These are phyloP conservation scores for Orchesella cincta DNA, from an alignment of 1,140 invertebrate species.

Conservation along the genomic window DNA sequence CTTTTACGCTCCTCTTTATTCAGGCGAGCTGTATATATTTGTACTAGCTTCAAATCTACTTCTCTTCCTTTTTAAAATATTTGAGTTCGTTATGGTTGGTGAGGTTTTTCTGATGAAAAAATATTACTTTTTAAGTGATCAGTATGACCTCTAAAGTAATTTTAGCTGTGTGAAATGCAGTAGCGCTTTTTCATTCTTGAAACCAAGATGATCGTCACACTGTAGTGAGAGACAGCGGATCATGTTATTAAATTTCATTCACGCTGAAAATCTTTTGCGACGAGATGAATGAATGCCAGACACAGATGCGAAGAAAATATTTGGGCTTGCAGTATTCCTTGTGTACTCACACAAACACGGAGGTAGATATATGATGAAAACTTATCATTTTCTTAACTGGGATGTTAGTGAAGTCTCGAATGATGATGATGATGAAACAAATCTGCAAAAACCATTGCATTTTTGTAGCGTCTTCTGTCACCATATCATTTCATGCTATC, in stretches of 20 bases:
- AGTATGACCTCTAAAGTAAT: not conserved
- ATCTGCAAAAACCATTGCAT: slow-evolving; percentile 6
- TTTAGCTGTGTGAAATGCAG: slow-evolving; percentile 24
- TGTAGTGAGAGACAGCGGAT: not conserved
- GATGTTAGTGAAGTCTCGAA: not conserved
- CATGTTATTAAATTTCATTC: slow-evolving; percentile 25
- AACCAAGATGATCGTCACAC: not conserved
- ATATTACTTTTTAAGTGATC: slow-evolving; percentile 20
- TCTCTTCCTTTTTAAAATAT: slow-evolving; percentile 5
- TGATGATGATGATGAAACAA: slow-evolving; percentile 14
- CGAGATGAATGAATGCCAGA: slow-evolving; percentile 19
- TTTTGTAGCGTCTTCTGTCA: slow-evolving; percentile 7
- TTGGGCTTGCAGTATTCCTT: too few relatives aligned
- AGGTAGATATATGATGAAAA: not conserved
- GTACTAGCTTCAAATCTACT: too few relatives aligned
- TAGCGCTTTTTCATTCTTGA: slow-evolving; percentile 3
- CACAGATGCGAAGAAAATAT: slow-evolving; percentile 12
- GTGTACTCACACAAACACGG: not conserved
- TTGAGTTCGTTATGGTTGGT: not conserved
- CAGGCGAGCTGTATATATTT: too few relatives aligned
- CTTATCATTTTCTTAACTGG: slow-evolving; percentile 5
- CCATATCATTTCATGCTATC: slow-evolving; percentile 23
- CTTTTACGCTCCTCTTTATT: too few relatives aligned
- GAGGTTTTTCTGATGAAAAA: not conserved
- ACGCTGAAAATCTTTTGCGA: slow-evolving; percentile 6